These are phyloP conservation scores for Tragelaphus imberbis DNA, from an alignment of 2,113 vertebrate genomes.

Conservation along the genomic window DNA sequence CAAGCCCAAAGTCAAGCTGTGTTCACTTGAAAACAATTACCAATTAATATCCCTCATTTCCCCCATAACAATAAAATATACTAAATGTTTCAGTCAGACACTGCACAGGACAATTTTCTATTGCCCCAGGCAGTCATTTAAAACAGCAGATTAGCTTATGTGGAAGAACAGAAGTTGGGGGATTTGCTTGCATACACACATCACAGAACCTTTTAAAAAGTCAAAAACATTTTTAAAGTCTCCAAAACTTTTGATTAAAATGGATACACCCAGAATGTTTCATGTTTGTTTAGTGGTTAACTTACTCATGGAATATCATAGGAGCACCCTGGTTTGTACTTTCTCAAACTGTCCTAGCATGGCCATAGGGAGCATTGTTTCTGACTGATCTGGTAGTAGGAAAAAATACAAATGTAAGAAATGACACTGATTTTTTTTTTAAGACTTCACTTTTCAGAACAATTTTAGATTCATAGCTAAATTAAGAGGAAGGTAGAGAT, in stretches of 20 bases:
- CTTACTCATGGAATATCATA: neutral
- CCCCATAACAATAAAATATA: neutral
- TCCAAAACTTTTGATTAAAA: neutral
- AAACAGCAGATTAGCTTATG: neutral
- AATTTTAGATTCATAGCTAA: neutral
- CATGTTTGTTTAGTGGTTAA: neutral
- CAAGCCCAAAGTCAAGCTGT: neutral
- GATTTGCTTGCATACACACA: neutral
- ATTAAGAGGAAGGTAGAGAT: neutral
- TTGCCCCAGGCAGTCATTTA: neutral
- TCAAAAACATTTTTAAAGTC: neutral
- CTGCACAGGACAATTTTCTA: neutral
- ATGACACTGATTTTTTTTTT: neutral
- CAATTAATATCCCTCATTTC: neutral
- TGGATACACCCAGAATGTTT: neutral
- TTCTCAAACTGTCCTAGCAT: neutral
- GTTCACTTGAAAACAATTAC: neutral
- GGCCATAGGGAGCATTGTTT: neutral
- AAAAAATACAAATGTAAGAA: neutral
- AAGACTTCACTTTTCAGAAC: neutral
- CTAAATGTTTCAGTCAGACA: neutral
- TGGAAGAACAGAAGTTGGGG: neutral
- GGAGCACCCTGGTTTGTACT: neutral
- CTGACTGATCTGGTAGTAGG: neutral
- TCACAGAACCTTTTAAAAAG: neutral